Base-by-base conservation (phyloP, 1,140 invertebrate species). In the Drosophila nannoptera region DNA sequence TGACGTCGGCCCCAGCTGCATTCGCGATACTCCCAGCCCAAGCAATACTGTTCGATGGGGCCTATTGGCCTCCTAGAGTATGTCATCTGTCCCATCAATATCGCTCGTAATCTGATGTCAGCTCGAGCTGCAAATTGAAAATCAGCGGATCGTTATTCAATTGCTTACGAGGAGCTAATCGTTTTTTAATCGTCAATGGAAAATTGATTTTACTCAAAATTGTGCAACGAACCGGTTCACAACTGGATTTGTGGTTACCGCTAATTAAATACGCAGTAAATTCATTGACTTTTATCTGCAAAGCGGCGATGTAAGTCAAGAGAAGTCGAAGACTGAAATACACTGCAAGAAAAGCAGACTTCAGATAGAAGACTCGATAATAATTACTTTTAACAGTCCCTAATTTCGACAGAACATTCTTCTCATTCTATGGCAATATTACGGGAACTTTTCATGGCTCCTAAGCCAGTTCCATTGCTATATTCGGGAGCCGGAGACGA, bases 171-270 rank as follows among this genome's bases (percentile, higher is more conserved):
- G 33, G 61, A 53, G 71, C 70, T 77, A 77, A 86, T 87, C 77
- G 77, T 75, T 87, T 81, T 81, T 86, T 69, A 75, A 86, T 86
- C 81, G 82, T 36, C 75, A 86, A 69, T 46, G 63, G 52, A 62
- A 73, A 81, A 77, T 81, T 65, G 60, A 75, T 81, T 86, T 86
- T 69, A 65, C 61, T 53, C 43, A 66, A 58, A 86, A 81, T 84
- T 84, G 70, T 86, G 81, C 70, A 84, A 86, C 52, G 43, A 49
- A 83, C 78, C 80, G 73, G 78, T 83, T 80, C 29, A 5, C 36
- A 46, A 65, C 61, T 54, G 45, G 68, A 48, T 60, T 53, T 59
- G 38, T 35, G 59, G 68, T 66, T 53, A 59, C 40, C 46, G 49
- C 54, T 53, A 54, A 66, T 70, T 66, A 56, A 70, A 59, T 66